Evolutionary conservation across 2,113 vertebrate genomes (phyloP).

Genomic region (Crotalus tigris): DNA sequence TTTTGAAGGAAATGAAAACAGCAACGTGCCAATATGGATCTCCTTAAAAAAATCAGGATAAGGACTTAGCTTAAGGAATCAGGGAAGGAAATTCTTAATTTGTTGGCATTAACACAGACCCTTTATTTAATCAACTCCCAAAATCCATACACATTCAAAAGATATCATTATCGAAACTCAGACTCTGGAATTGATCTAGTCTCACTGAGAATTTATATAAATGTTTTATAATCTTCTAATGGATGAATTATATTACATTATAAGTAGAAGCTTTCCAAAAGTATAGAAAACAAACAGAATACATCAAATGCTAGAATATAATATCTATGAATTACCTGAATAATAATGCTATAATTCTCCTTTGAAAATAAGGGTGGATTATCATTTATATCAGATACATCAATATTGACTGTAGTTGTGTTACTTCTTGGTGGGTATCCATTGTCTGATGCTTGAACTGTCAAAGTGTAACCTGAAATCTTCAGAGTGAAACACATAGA

Average conservation of each 20-base stretch:
- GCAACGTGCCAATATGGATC: not conserved
- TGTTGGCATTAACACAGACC: not conserved
- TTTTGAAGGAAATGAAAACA: not conserved
- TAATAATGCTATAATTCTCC: constrained; percentile 90
- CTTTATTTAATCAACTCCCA: not conserved
- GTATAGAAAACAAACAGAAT: not conserved
- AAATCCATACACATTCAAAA: not conserved
- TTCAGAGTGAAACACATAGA: constrained; percentile 50
- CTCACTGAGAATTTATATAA: not conserved
- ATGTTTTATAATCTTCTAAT: not conserved
- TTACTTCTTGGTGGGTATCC: constrained; percentile 79
- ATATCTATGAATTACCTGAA: constrained; percentile 78
- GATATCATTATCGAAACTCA: not conserved
- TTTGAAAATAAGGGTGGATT: constrained; percentile 91
- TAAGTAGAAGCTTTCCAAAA: not conserved
- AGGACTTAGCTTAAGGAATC: not conserved
- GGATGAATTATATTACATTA: not conserved
- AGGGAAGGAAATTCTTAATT: not conserved
- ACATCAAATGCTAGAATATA: not conserved
- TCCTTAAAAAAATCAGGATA: not conserved
- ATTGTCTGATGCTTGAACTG: constrained; percentile 84
- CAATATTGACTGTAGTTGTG: constrained; percentile 87
- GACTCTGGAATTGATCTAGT: not conserved
- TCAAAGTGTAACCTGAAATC: constrained; percentile 95
- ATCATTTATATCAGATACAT: constrained; percentile 96